Base-by-base conservation (phyloP, 2,888 invertebrate genomes). In the Cancer borealis region DNA sequence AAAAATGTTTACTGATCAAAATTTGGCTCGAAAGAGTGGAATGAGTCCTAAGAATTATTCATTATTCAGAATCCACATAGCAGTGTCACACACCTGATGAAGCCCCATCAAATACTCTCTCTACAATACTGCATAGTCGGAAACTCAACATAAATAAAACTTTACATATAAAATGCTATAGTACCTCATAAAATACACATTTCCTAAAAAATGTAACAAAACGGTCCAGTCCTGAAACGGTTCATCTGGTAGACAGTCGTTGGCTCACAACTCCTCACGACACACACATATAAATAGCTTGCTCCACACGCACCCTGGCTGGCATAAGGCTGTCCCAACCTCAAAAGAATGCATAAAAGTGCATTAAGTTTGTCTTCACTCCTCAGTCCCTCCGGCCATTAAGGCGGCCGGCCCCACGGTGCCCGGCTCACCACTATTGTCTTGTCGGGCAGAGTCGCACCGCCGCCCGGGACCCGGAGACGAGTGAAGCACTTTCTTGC, bases 331-430 rank as follows among this genome's bases (percentile, higher is more conserved):
- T 94, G 94, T 94, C 92, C 94, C 94, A 94, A 94, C 94, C 94
- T 94, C 92, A 94, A 91, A 94, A 92, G 94, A 94, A 94, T 94
- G 94, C 94, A 94, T 94, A 94, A 94, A 94, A 94, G 94, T 92
- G 94, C 92, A 94, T 94, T 92, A 94, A 90, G 84, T 91, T 92
- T 89, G 79, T 94, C 94, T 95, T 93, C 95, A 94, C 79, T 73
- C 92, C 92, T 87, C 84, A 89, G 73, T 94, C 92, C 94, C 94
- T 88, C 88, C 90, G 88, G 87, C 90, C 94, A 73, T 73, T 93
- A 39, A 39, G 84, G 84, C 84, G 17, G 84, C 84, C 79, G 17
- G 84, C 84, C 79, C 79, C 84, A 26, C 73, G 84, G 84, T 26
- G 60, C 54, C 49, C 54, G 17, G 21, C 60, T 54, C 90, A 90